Evolutionary conservation across 1,140 invertebrate species (phyloP).

Genomic region (Megalopta genalis): DNA sequence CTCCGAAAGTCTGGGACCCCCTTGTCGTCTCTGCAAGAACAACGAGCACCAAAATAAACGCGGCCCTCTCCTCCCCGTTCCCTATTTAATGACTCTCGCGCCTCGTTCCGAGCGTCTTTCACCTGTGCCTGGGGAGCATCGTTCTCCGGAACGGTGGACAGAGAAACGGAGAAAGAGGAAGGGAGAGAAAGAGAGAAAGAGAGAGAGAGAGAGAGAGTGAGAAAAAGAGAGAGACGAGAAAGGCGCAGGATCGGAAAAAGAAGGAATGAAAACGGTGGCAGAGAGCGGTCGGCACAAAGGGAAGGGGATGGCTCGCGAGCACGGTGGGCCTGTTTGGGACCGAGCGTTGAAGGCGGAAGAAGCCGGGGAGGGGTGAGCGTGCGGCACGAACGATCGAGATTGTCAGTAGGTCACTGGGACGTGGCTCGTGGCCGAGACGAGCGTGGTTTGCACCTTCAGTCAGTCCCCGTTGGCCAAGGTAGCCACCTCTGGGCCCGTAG

Average conservation of each 20-base stretch:
- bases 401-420: constrained; percentile 79
- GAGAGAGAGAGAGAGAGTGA: constrained; percentile 47
- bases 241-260: constrained; percentile 13
- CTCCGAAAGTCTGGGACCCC: background rate
- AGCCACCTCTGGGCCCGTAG: constrained; percentile 69
- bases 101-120: constrained; percentile 47
- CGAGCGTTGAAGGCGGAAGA: constrained; percentile 53
- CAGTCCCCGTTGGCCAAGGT: constrained; percentile 74
- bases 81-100: constrained; percentile 36
- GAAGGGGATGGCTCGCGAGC: constrained; percentile 43
- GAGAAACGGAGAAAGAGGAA: constrained; percentile 12
- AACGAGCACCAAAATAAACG: constrained; percentile 40
- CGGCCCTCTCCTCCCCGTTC: background rate
- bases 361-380: constrained; percentile 47
- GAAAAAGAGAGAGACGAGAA: constrained; percentile 33
- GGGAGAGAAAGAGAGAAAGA: background rate
- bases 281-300: constrained; percentile 20
- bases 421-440: constrained; percentile 71
- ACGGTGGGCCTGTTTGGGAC: constrained; percentile 57
- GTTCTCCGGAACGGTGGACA: background rate
- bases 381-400: constrained; percentile 59
- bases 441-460: constrained; percentile 69
- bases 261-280: constrained; percentile 43
- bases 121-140: constrained; percentile 41
- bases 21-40: background rate